A percentile compares a stretch with the other conserved stretches of the same genome.
phyloP scores from a whole-genome alignment of 1,140 invertebrate genomes.

The Linepithema humile region DNA sequence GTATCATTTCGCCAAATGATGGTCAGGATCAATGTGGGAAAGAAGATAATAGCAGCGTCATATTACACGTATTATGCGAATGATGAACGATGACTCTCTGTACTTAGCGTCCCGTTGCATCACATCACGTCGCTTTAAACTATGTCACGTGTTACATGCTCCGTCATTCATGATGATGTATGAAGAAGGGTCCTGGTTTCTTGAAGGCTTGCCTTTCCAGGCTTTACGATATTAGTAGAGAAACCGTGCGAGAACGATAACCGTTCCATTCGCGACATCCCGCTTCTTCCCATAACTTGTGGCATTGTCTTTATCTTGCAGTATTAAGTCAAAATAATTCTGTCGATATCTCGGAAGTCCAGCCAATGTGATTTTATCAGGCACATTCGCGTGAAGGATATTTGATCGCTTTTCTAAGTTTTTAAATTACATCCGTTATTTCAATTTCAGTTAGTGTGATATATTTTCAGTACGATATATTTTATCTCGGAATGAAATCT shows the following conservation, averaged over 20 bases:
- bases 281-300: not conserved
- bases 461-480: not conserved
- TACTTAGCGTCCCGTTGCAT: slow-evolving; percentile 40
- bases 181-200: slow-evolving; percentile 61
- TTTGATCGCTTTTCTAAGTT: not conserved
- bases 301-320: not conserved
- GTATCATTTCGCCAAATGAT: slow-evolving; percentile 8
- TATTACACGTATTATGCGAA: slow-evolving; percentile 52
- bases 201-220: slow-evolving; percentile 56
- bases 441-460: not conserved
- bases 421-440: not conserved
- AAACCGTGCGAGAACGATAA: slow-evolving; percentile 23
- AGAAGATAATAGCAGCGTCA: slow-evolving; percentile 37
- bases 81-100: slow-evolving; percentile 65
- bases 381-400: not conserved
- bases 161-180: slow-evolving; percentile 64
- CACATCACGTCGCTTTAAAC: slow-evolving; percentile 39
- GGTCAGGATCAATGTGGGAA: slow-evolving; percentile 17
- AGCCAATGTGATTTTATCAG: slow-evolving; percentile 13
- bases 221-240: slow-evolving; percentile 19
- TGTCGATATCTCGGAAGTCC: not conserved
- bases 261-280: not conserved
- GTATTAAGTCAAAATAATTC: slow-evolving; percentile 27
- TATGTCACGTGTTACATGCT: slow-evolving; percentile 49
- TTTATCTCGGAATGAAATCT: not conserved